Evolutionary conservation across 2,888 invertebrate species (phyloP), one percentile per base, ranked within the genome.

Genomic region (Elegia similella): DNA sequence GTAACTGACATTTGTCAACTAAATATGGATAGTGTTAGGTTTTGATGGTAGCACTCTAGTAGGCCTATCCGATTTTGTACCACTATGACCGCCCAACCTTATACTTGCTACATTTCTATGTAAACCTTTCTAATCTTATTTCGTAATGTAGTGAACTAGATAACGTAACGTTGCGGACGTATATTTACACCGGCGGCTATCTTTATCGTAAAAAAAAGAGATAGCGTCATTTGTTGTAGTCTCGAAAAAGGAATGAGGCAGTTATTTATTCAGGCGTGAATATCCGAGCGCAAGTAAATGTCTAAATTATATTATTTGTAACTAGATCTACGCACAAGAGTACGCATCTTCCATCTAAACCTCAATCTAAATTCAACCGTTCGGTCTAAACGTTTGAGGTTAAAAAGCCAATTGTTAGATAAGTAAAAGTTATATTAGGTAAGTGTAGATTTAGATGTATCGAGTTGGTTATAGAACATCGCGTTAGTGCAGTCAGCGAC

Each of bases 391-490:
- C 62, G 63, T 73, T 76, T 74, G 78, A 80, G 77, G 82, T 79
- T 75, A 74, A 78, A 74, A 84, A 84, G 88, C 88, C 88, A 88
- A 88, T 84, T 86, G 68, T 77, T 86, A 87, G 80, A 74, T 88
- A 88, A 87, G 87, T 80, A 71, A 82, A 82, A 80, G 70, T 78
- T 84, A 84, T 86, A 83, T 82, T 82, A 82, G 73, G 60, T 88
- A 88, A 86, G 86, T 73, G 82, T 86, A 86, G 82, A 68, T 67
- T 76, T 86, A 86, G 81, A 70, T 75, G 72, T 80, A 81, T 75
- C 69, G 73, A 76, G 70, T 68, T 75, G 84, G 80, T 78, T 78
- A 74, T 72, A 72, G 75, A 73, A 74, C 74, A 72, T 75, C 76
- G 78, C 75, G 78, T 67, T 62, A 58, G 75, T 72, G 67, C 74